Base-by-base conservation (phyloP, 2,797 vertebrate species). In the Glossophaga mutica region DNA sequence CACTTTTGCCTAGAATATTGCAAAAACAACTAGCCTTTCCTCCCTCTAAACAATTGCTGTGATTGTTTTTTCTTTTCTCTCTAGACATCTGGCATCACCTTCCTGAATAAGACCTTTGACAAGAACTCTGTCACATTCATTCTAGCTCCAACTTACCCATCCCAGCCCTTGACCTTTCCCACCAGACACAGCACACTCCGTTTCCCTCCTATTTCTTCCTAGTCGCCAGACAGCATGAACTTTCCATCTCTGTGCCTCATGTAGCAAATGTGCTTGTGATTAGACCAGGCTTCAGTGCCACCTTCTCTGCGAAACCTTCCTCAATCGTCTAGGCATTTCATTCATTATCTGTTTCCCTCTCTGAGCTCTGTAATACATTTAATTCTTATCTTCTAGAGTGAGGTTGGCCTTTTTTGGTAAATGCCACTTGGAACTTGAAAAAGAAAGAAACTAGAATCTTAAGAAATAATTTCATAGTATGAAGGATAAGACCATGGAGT, bases 391-490 rank as follows among this genome's bases (percentile, higher is more conserved):
- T 73, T 86, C 78, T 83, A 81, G 74, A 52, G 34, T 79, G 39
- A 84, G 22, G 32, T 37, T 73, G 42, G 24, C 29, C 86, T 94
- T 83, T 65, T 65, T 65, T 83, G 59, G 22, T 46, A 73, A 55
- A 11, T 85, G 62, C 73, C 26, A 87, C 71, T 84, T 97, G 94
- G 65, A 92, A 78, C 70, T 44, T 74, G 32, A 44, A 89, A 77
- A 74, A 68, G 44, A 74, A 76, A 94, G 42, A 74, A 57, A 1
- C 18, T 74, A 42, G 26, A 77, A 67, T 8, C 9, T 88, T 94
- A 44, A 70, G 82, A 89, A 87, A 10, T 32, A 91, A 68, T 37
- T 16, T 78, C 50, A 70, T 16, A 26, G 7, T 62, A 44, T 37
- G 65, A 90, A 93, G 42, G 52, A 76, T 79, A 67, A 87, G 15